Evolutionary conservation across 2,113 vertebrate species (phyloP).

Genomic region (Papio anubis): DNA sequence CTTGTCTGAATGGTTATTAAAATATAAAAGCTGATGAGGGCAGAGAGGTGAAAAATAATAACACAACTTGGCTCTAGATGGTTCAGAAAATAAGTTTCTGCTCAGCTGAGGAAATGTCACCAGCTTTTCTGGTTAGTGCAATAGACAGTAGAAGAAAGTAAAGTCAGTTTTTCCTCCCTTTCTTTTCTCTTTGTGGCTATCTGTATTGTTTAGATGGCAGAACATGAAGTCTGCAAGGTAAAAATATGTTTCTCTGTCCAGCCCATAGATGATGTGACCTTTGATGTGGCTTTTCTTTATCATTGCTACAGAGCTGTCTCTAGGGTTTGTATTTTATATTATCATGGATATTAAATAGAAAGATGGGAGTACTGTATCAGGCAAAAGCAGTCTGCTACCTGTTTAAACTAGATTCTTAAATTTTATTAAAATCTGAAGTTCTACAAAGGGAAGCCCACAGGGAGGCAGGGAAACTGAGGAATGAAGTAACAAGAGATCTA

Average conservation of each 20-base stretch:
- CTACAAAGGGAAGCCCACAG: background rate
- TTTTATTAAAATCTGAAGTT: slow-evolving; percentile 2
- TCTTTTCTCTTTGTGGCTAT: background rate
- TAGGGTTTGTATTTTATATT: background rate
- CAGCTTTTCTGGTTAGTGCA: slow-evolving; percentile 40
- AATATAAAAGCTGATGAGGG: background rate
- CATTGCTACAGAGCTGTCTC: background rate
- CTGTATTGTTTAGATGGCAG: background rate
- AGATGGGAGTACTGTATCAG: background rate
- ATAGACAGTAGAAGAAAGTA: background rate
- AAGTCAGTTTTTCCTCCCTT: background rate
- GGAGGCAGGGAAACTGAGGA: background rate
- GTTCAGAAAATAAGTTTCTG: background rate
- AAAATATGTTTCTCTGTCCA: background rate
- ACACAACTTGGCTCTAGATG: background rate
- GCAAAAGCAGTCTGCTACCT: background rate
- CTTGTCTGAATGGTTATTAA: slow-evolving; percentile 3
- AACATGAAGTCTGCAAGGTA: background rate
- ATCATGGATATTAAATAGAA: background rate
- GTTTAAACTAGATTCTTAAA: background rate
- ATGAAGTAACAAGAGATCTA: background rate
- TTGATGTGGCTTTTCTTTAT: background rate
- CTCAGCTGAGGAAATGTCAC: background rate
- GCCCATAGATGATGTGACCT: background rate
- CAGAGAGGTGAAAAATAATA: background rate